Evolutionary conservation across 2,113 vertebrate genomes (phyloP).

Genomic region (Nestor notabilis): DNA sequence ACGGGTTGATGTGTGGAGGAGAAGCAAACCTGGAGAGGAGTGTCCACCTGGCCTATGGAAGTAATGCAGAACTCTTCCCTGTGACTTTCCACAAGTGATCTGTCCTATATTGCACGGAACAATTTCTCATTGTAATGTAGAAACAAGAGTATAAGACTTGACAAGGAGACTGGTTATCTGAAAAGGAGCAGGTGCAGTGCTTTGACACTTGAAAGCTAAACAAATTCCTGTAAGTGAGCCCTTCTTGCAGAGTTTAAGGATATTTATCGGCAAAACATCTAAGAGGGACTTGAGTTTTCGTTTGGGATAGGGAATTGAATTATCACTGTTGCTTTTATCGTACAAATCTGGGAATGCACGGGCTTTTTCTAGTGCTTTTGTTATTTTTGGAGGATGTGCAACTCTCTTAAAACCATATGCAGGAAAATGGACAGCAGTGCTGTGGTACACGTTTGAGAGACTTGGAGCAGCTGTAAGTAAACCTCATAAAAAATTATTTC

Average conservation of each 20-base stretch:
- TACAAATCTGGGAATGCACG: not conserved
- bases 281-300: not conserved
- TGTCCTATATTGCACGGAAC: not conserved
- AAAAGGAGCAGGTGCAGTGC: conserved; percentile 19
- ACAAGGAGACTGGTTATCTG: not conserved
- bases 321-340: not conserved
- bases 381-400: not conserved
- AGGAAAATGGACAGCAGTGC: not conserved
- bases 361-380: not conserved
- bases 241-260: not conserved
- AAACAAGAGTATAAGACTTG: not conserved
- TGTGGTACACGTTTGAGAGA: not conserved
- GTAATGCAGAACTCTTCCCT: not conserved
- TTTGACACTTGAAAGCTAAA: not conserved
- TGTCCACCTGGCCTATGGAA: not conserved
- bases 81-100: not conserved
- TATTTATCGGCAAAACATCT: not conserved
- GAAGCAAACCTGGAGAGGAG: not conserved
- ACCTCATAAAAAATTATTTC: not conserved
- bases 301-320: not conserved
- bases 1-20: not conserved
- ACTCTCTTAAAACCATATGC: not conserved
- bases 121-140: not conserved
- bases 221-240: not conserved
- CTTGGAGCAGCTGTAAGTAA: not conserved